These are phyloP conservation scores for Ailuropoda melanoleuca DNA, from an alignment of 2,113 vertebrate genomes.

Conservation along the genomic window DNA sequence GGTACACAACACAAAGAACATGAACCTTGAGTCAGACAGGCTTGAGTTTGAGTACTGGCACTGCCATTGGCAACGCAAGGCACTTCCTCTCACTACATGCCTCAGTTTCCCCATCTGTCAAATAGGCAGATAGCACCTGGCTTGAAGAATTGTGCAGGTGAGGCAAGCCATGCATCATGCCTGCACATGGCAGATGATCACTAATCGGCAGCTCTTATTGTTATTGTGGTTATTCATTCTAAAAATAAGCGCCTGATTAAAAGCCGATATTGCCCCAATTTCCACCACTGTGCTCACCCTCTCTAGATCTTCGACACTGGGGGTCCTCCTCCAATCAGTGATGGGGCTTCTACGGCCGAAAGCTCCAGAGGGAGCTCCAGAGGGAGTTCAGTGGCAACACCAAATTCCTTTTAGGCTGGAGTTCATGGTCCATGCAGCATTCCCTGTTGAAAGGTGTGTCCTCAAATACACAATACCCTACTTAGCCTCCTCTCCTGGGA, in stretches of 20 bases:
- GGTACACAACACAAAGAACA: neutral
- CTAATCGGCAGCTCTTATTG: neutral
- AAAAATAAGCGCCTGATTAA: neutral
- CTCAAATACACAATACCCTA: neutral
- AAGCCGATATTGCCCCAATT: neutral
- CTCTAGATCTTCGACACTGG: neutral
- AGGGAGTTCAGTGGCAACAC: neutral
- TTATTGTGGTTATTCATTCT: neutral
- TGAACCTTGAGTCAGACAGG: neutral
- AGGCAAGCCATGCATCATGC: neutral
- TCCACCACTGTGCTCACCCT: neutral
- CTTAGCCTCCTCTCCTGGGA: neutral
- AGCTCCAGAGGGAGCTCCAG: neutral
- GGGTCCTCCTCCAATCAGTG: neutral
- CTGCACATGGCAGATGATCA: neutral
- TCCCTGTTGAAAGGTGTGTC: neutral
- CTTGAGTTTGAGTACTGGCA: neutral
- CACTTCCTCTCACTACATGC: neutral
- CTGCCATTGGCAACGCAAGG: neutral
- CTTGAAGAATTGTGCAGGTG: neutral
- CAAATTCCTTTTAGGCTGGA: neutral
- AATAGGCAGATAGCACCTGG: neutral
- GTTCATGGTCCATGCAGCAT: neutral
- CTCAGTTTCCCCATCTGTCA: neutral
- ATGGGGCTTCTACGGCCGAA: neutral